phyloP scores from a whole-genome alignment of 2,797 vertebrate species.

The Tiaroga cobitis region DNA sequence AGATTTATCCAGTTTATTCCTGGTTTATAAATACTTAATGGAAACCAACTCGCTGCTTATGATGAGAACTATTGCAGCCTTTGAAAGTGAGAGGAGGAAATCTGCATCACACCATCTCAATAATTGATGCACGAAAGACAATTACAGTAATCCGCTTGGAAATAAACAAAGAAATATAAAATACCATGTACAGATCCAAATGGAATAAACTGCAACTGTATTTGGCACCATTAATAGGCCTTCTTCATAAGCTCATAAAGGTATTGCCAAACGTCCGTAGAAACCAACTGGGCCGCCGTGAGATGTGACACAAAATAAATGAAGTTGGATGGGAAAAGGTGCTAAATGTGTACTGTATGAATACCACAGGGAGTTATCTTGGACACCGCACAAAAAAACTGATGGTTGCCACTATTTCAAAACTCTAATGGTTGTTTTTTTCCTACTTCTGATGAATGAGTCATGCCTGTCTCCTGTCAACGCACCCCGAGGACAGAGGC shows the following conservation, averaged over 20 bases:
- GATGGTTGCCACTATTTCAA: conserved; percentile 26
- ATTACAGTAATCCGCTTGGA: conserved; percentile 38
- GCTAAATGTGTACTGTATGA: conserved; percentile 25
- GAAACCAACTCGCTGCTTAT: conserved; percentile 45
- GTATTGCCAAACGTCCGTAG: conserved; percentile 28
- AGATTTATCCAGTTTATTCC: conserved; percentile 51
- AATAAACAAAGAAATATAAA: conserved; percentile 38
- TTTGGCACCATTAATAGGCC: conserved; percentile 14
- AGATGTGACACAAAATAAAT: conserved; percentile 50
- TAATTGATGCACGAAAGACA: conserved; percentile 50
- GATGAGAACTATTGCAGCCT: conserved; percentile 43
- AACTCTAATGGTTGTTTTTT: conserved; percentile 42
- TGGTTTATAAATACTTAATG: conserved; percentile 58
- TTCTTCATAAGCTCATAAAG: conserved; percentile 20
- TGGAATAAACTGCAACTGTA: background rate
- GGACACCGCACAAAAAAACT: conserved; percentile 8
- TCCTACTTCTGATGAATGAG: conserved; percentile 32
- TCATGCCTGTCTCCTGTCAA: conserved; percentile 37
- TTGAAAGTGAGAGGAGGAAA: conserved; percentile 45
- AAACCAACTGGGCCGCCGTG: background rate
- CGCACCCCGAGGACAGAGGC: conserved; percentile 25
- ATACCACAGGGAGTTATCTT: conserved; percentile 16
- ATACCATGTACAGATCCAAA: conserved; percentile 25
- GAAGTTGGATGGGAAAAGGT: conserved; percentile 29
- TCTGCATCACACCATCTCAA: conserved; percentile 40